Percentiles rank a stretch among this genome's conserved stretches.
Conservation (phyloP, 2,113 vertebrate species). For the Myrmecophaga tridactyla region DNA sequence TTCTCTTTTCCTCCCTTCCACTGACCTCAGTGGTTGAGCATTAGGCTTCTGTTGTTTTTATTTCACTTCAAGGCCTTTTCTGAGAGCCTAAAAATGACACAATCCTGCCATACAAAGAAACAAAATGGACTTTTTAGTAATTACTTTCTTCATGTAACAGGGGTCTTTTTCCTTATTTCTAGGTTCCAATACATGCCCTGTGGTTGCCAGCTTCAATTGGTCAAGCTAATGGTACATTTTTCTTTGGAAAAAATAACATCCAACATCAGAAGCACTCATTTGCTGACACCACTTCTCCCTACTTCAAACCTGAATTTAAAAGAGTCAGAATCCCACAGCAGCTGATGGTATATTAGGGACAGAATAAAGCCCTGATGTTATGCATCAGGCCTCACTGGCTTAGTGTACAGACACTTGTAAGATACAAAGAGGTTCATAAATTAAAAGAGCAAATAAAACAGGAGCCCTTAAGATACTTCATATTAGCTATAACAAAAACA, state of each 20-base stretch:
- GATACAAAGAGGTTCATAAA: constrained; percentile 2
- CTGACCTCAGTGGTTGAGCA: not conserved
- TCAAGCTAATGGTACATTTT: not conserved
- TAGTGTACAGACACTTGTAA: not conserved
- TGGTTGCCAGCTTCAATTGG: not conserved
- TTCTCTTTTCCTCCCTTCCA: not conserved
- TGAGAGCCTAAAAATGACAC: not conserved
- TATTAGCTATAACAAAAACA: not conserved
- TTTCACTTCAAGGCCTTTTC: not conserved
- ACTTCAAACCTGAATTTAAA: not conserved
- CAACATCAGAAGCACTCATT: not conserved
- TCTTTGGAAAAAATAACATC: constrained; percentile 24
- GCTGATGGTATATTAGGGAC: not conserved
- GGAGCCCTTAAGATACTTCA: not conserved
- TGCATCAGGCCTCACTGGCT: not conserved
- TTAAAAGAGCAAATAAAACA: constrained; percentile 62
- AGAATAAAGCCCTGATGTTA: not conserved
- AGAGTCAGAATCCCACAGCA: not conserved
- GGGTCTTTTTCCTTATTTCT: not conserved
- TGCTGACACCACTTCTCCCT: not conserved
- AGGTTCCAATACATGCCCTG: not conserved
- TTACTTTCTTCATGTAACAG: not conserved
- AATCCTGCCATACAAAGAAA: not conserved
- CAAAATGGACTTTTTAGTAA: not conserved
- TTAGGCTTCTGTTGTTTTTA: not conserved